Evolutionary conservation across 2,113 vertebrate genomes (phyloP), one percentile per base, ranked within the genome.

Genomic region (Tylochromis polylepis): DNA sequence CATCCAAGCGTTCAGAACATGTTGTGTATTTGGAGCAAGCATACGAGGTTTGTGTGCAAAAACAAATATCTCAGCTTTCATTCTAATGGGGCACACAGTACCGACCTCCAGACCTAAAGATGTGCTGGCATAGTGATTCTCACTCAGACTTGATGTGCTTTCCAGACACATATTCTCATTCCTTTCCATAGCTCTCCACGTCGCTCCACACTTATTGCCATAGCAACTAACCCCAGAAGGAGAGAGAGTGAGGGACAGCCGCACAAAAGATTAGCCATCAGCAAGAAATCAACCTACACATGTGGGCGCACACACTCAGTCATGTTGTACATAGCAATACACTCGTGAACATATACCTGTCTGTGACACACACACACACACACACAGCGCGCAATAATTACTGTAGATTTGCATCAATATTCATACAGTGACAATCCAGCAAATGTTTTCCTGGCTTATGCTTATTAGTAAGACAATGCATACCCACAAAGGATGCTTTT

Each of bases 141-240:
- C 89, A 82, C 31, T 88, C 88, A 82, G 86, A 92, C 89, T 81
- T 92, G 82, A 95, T 93, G 90, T 83, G 86, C 89, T 93, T 94
- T 94, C 86, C 92, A 93, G 95, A 94, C 89, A 85, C 93, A 91
- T 82, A 92, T 91, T 94, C 89, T 92, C 82, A 90, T 94, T 95
- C 93, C 88, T 94, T 94, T 92, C 92, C 91, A 88, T 92, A 56
- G 91, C 91, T 94, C 91, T 90, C 57, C 75, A 87, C 82, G 91
- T 93, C 91, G 92, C 93, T 86, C 79, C 83, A 72, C 88, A 90
- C 89, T 79, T 62, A 95, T 96, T 87, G 62, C 95, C 95, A 96
- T 97, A 92, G 96, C 95, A 96, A 97, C 96, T 79, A 92, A 95
- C 93, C 92, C 94, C 95, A 91, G 83, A 91, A 89, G 91, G 93